phyloP scores from a whole-genome alignment of 2,888 invertebrate species.

The Rhaphigaster nebulosa region DNA sequence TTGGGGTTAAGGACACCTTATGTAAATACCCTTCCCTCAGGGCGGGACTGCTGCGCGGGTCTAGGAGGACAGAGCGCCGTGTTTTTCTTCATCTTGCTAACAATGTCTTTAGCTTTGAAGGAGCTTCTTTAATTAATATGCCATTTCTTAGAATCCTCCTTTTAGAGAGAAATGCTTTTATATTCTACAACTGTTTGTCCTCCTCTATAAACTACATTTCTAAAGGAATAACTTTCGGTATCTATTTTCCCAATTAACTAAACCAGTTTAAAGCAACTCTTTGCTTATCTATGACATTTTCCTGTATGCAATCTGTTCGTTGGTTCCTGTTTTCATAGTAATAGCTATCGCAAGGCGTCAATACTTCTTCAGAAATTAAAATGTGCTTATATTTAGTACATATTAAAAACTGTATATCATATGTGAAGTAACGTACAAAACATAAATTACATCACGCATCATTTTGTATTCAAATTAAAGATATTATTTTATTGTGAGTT shows the following conservation, averaged over 20 bases:
- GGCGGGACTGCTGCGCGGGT: neutral
- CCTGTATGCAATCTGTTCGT: too few relatives aligned
- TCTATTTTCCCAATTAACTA: neutral
- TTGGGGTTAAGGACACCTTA: too few relatives aligned
- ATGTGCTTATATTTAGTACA: too few relatives aligned
- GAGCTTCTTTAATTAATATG: neutral
- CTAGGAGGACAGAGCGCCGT: neutral
- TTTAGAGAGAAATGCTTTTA: neutral
- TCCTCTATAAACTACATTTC: neutral
- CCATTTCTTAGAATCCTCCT: neutral
- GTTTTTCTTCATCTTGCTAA: neutral
- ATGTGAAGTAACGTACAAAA: too few relatives aligned
- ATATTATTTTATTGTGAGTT: too few relatives aligned
- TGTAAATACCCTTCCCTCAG: neutral
- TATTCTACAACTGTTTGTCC: neutral
- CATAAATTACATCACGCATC: too few relatives aligned
- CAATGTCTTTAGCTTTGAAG: neutral
- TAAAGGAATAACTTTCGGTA: neutral
- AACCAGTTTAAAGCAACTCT: neutral
- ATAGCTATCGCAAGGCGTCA: too few relatives aligned
- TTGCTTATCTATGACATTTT: neutral
- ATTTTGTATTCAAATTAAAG: too few relatives aligned
- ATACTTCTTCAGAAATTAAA: too few relatives aligned
- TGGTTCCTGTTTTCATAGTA: too few relatives aligned
- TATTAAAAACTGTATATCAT: too few relatives aligned